phyloP scores from a whole-genome alignment of 2,113 vertebrate genomes.

The Gulo gulo region DNA sequence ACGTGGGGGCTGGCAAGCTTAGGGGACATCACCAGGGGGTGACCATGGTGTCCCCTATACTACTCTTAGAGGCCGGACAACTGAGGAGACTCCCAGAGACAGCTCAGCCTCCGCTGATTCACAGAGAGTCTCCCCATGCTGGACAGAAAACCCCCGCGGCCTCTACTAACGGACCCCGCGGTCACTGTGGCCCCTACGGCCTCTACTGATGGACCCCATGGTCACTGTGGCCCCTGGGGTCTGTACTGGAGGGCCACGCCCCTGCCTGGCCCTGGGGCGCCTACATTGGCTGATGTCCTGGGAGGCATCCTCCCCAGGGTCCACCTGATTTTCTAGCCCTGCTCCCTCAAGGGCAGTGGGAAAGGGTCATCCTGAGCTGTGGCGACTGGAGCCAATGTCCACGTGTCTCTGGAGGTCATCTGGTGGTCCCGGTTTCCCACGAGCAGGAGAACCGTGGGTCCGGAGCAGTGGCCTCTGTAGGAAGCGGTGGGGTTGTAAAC shows the following conservation, averaged over 20 bases:
- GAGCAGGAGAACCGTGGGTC: rapidly evolving
- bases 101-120: background rate
- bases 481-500: background rate
- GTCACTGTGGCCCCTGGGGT: no score
- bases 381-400: background rate
- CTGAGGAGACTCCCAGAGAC: background rate
- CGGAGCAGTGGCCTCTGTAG: background rate
- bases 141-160: rapidly evolving
- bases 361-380: background rate
- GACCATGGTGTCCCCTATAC: rapidly evolving
- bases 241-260: background rate
- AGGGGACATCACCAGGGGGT: rapidly evolving
- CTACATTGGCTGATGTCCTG: background rate
- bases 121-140: rapidly evolving
- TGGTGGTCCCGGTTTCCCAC: background rate
- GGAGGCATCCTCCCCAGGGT: rapidly evolving
- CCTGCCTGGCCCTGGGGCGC: background rate
- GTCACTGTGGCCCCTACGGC: no score
- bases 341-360: background rate
- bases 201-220: no score
- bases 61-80: background rate
- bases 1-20: rapidly evolving
- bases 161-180: no score
- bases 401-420: background rate
- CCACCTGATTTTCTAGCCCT: background rate